phyloP scores from a whole-genome alignment of 2,113 vertebrate species.

The Diadophis punctatus region DNA sequence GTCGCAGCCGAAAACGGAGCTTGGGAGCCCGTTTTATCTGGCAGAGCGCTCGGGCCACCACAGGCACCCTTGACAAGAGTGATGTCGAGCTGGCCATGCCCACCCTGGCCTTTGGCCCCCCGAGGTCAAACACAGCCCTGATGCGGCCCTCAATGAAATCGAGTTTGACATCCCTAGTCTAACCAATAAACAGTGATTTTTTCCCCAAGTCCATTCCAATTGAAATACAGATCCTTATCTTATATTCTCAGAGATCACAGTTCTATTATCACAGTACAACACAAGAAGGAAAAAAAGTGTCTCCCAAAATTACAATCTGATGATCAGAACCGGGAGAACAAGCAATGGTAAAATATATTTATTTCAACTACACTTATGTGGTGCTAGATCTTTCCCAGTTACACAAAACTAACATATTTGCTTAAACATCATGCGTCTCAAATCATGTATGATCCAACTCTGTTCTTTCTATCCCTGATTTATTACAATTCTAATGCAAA shows the following conservation, averaged over 20 bases:
- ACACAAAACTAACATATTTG: background rate
- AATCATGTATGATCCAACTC: background rate
- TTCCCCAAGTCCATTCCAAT: background rate
- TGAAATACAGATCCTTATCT: background rate
- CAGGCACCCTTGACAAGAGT: no score
- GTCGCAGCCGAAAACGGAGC: no score
- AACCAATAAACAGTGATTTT: background rate
- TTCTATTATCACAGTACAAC: background rate
- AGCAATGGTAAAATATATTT: background rate
- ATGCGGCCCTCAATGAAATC: no score
- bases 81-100: no score
- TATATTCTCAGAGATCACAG: background rate
- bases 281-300: background rate
- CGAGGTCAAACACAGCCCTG: no score
- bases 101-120: no score
- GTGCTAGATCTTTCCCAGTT: background rate
- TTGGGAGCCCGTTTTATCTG: no score
- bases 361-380: background rate
- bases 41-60: no score
- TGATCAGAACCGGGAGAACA: background rate
- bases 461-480: background rate
- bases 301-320: background rate
- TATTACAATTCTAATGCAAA: background rate
- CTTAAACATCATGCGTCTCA: background rate
- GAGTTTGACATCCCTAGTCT: no score